Conservation (phyloP, 2,797 vertebrate genomes). For the Podarcis lilfordi region DNA sequence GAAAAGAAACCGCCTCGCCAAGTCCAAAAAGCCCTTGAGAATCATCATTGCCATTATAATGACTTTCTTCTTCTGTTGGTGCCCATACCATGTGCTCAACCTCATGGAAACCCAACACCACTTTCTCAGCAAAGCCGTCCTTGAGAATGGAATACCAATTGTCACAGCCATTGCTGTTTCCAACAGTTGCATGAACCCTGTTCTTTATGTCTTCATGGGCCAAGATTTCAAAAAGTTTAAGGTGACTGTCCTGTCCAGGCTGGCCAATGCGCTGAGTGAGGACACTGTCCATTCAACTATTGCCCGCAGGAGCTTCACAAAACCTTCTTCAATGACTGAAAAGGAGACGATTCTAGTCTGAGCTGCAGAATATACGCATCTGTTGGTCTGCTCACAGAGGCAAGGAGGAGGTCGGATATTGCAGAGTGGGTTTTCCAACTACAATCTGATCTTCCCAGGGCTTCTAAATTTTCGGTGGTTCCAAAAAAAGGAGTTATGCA, state of each 20-base stretch:
- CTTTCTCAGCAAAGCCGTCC: fast-evolving
- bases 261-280: constrained; percentile 90
- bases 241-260: constrained; percentile 85
- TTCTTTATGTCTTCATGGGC: constrained; percentile 93
- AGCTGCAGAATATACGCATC: background rate
- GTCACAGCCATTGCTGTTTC: constrained; percentile 83
- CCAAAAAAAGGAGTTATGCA: background rate
- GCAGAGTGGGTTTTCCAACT: background rate
- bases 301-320: constrained; percentile 87
- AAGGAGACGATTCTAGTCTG: constrained; percentile 76
- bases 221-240: constrained; percentile 92
- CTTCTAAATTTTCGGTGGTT: background rate
- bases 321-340: constrained; percentile 76
- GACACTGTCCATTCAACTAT: constrained; percentile 80
- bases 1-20: constrained; percentile 83
- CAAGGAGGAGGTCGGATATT: background rate
- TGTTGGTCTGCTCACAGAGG: background rate
- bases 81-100: constrained; percentile 86
- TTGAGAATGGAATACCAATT: constrained; percentile 80
- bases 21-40: constrained; percentile 89
- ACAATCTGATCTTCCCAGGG: fast-evolving
- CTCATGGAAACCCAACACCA: constrained; percentile 79
- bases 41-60: constrained; percentile 88
- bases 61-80: constrained; percentile 92
- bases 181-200: constrained; percentile 95